Percentiles rank a stretch among this genome's conserved stretches.
These are phyloP conservation scores for Miniopterus natalensis DNA, from an alignment of 2,113 vertebrate genomes.

Conservation along the genomic window DNA sequence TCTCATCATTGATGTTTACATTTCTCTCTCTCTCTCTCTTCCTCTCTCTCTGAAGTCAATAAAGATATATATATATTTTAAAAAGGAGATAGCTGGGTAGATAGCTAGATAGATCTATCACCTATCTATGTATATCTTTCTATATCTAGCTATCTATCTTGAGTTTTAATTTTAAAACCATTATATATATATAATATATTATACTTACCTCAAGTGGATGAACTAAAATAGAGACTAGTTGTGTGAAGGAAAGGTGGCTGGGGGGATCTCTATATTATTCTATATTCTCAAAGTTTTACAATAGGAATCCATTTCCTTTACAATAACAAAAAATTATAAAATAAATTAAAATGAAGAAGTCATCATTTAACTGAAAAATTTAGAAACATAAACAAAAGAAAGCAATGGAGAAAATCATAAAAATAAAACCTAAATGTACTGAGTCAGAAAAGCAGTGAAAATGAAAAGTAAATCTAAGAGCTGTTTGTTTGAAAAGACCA, in stretches of 20 bases:
- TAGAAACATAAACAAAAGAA: background rate
- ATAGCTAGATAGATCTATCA: background rate
- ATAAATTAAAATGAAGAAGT: background rate
- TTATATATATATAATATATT: background rate
- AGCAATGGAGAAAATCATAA: background rate
- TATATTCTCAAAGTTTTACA: background rate
- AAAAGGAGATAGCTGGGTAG: background rate
- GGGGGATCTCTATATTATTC: background rate
- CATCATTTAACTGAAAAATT: background rate
- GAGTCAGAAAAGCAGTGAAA: background rate
- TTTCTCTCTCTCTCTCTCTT: too few species aligned
- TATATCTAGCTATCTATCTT: background rate
- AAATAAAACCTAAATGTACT: background rate
- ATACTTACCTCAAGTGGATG: background rate
- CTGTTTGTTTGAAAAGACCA: background rate
- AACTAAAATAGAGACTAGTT: background rate
- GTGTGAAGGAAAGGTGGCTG: background rate
- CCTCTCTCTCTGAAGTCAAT: too few species aligned
- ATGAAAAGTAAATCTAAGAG: background rate
- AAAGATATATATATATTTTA: background rate
- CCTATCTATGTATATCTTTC: background rate
- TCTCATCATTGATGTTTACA: too few species aligned
- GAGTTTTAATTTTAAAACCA: background rate
- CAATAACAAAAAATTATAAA: background rate
- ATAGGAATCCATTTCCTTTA: background rate